phyloP scores from a whole-genome alignment of 2,888 invertebrate genomes.

The Dimorphilus gyrociliatus region DNA sequence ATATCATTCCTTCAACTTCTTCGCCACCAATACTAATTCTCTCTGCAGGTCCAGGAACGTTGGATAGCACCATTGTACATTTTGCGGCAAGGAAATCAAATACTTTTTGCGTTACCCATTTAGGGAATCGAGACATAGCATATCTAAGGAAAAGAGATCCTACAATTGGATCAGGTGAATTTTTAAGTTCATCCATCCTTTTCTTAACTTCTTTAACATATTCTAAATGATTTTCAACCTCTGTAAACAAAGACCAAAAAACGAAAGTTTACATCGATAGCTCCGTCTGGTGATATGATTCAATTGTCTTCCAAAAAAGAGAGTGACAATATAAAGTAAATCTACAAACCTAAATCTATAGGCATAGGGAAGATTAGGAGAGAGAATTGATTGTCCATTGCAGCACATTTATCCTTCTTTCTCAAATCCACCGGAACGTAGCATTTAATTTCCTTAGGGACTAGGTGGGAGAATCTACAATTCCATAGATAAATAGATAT shows the following conservation, averaged over 20 bases:
- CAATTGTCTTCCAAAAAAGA: no score
- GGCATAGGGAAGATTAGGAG: constrained; percentile 9
- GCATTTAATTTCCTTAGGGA: constrained; percentile 6
- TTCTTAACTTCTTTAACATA: background rate
- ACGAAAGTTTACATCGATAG: no score
- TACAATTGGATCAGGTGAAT: constrained; percentile 10
- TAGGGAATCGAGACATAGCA: constrained; percentile 10
- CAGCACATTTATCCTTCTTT: constrained; percentile 4
- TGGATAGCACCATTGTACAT: constrained; percentile 10
- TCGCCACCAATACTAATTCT: constrained; percentile 6
- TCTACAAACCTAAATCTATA: no score
- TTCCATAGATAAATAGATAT: no score
- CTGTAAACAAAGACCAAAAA: background rate
- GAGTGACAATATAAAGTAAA: no score
- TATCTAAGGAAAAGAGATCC: constrained; percentile 8
- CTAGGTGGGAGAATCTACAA: no score
- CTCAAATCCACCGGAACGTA: constrained; percentile 12
- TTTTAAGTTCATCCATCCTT: constrained; percentile 10
- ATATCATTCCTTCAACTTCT: constrained; percentile 7
- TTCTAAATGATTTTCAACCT: no score
- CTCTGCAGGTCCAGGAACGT: constrained; percentile 10
- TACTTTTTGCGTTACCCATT: constrained; percentile 7
- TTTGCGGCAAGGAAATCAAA: constrained; percentile 10
- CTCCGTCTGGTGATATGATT: background rate
- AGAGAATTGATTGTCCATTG: constrained; percentile 11